Conservation (phyloP, 2,797 vertebrate species). For the Limnodromus scolopaceus region DNA sequence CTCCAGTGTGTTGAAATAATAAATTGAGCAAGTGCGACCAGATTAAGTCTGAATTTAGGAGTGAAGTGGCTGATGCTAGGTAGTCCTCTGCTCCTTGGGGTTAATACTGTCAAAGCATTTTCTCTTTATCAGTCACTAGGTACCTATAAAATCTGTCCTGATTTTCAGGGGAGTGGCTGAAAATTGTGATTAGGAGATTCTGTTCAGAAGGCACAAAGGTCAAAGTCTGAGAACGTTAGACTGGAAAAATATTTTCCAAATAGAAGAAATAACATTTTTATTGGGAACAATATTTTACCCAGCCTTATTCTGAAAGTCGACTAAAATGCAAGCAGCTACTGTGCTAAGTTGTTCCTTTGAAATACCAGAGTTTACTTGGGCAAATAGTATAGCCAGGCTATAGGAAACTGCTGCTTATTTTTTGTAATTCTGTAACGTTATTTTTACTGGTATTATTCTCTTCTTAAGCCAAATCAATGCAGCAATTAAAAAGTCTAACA, state of each 20-base stretch:
- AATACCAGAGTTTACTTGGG: background rate
- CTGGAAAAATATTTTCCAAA: background rate
- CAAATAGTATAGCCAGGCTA: background rate
- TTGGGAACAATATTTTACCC: background rate
- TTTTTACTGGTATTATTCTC: background rate
- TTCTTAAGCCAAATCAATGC: background rate
- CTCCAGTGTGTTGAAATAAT: background rate
- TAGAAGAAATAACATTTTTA: background rate
- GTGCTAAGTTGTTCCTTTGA: background rate
- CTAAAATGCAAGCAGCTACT: background rate
- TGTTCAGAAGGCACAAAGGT: background rate
- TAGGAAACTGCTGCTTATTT: background rate
- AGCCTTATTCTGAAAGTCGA: background rate
- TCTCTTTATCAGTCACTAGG: background rate
- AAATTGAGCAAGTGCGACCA: background rate
- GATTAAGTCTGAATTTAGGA: background rate
- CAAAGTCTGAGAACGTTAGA: background rate
- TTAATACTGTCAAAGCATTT: background rate
- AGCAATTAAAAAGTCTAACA: background rate
- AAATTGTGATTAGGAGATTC: background rate
- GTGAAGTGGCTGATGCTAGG: background rate
- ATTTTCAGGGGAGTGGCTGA: background rate
- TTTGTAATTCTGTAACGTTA: background rate
- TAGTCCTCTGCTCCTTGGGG: background rate
- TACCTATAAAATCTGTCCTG: background rate